Percentiles rank a stretch among this genome's conserved stretches.
These are phyloP conservation scores for Trematomus loennbergii DNA, from an alignment of 2,113 vertebrate species.

Conservation along the genomic window DNA sequence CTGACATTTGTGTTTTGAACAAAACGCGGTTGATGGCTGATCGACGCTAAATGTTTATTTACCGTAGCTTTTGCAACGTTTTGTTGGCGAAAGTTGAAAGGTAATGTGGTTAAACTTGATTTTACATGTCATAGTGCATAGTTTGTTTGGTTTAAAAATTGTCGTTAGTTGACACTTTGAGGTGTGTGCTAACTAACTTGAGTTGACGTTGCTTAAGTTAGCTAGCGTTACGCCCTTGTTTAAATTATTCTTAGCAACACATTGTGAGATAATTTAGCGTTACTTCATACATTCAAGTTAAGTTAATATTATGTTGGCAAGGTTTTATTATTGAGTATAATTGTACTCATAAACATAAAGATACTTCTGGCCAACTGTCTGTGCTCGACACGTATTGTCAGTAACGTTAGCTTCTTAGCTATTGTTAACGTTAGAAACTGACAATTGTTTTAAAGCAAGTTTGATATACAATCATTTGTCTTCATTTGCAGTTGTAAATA, in stretches of 20 bases:
- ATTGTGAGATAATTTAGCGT: background rate
- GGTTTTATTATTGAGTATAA: background rate
- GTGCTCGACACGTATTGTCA: background rate
- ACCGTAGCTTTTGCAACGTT: background rate
- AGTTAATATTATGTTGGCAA: no score
- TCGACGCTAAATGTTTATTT: conserved; percentile 20
- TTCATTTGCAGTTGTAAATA: conserved; percentile 8
- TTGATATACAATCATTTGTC: background rate
- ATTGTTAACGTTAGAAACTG: no score
- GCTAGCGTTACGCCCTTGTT: background rate
- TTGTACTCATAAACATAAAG: background rate
- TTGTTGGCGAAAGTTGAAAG: conserved; percentile 3
- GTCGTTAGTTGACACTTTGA: background rate
- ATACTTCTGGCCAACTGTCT: background rate
- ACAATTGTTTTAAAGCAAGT: background rate
- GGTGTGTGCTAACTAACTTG: background rate
- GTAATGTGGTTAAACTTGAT: conserved; percentile 30
- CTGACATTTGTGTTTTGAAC: conserved; percentile 72
- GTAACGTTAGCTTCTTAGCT: no score
- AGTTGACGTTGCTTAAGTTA: background rate
- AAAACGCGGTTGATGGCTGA: conserved; percentile 65
- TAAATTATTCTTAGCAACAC: background rate
- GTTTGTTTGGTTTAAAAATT: background rate
- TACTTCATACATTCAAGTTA: background rate
- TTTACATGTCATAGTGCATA: background rate